Evolutionary conservation across 2,113 vertebrate genomes (phyloP), one percentile per base, ranked within the genome.

Genomic region (Shinisaurus crocodilurus): DNA sequence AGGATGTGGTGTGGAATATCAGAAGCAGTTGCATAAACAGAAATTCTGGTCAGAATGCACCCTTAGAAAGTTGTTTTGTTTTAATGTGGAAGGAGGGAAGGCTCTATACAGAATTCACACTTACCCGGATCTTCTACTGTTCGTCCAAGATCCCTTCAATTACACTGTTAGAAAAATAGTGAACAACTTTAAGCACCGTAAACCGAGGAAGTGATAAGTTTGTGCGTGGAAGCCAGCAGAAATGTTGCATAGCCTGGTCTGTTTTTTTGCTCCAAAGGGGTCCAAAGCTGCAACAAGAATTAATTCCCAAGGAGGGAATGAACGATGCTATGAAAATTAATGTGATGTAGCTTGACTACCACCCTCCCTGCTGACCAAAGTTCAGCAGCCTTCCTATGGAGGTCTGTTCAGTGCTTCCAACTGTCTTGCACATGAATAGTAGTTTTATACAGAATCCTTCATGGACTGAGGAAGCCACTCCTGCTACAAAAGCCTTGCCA

Each of bases 131-230:
- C 82, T 92, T 90, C 84, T 89, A 54, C 72, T 83, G 82, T 65
- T 63, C 65, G 34, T 77, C 16, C 37, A 34, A 25, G n/a, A 60
- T 43, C 25, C 32, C n/a, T 74, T 37, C 48, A 37, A 4, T 57
- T 85, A 34, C 67, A 37, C 20, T 34, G 60, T 45, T 27, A 45
- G 13, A 69, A 85, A 85, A 82, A 16, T 18, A 13, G 40, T 54
- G 15, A 87, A 87, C 85, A 87, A 69, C 89, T 91, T 65, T 54
- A 54, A 95, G 79, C 72, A 89, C 77, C 92, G 70, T 76, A 93
- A 92, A 74, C 57, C 5, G 81, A 94, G 83, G 86, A 87, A 74
- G 85, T 76, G 1, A 88, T 75, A 32, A 82, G 54, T 84, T 76
- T 80, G 3, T 77, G 77, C 0, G n/a, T 34, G 40, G 80, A 86